Evolutionary conservation across 2,797 vertebrate genomes (phyloP), one percentile per base, ranked within the genome.

Genomic region (Hydrolagus colliei): DNA sequence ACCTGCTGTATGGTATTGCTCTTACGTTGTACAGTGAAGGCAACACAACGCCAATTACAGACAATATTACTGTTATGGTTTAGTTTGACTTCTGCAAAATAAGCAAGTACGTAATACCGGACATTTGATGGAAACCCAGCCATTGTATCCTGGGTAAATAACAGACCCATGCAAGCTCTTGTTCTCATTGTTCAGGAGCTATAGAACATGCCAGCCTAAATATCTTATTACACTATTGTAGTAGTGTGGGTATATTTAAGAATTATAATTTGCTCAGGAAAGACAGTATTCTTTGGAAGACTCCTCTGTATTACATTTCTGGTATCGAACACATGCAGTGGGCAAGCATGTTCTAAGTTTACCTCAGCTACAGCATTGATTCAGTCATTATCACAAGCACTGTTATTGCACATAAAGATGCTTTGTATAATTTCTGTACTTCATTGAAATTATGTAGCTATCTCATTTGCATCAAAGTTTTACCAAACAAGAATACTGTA

Each of bases 301-400:
- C 79, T 82, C 63, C 63, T 82, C 79, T 84, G 65, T 84, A 68
- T 84, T 84, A 68, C 79, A 84, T 84, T 68, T 71, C n/a, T 71
- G 79, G 9, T 71, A 27, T 63, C 65, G 62, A 71, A 84, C 18
- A 84, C 9, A 84, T 84, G 65, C 65, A 84, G 79, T 84, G 41
- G 18, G 71, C 41, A 1, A 68, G 79, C 79, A 84, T 71, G 79
- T 71, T 68, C 20, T 84, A 68, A 65, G 27, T 84, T 84, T 84
- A 84, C 27, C 65, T 68, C 27, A 84, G 22, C 32, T 84, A 14
- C 71, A 71, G 79, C 65, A n/a, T 84, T 84, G 71, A 41, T 65
- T 68, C 41, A 27, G 67, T 18, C 18, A 71, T 84, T 27, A 84
- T 65, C 79, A 84, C 16, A 71, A 84, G 6, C 8, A 84, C 16